phyloP scores from a whole-genome alignment of 2,113 vertebrate genomes.

The Monarcha castaneiventris region DNA sequence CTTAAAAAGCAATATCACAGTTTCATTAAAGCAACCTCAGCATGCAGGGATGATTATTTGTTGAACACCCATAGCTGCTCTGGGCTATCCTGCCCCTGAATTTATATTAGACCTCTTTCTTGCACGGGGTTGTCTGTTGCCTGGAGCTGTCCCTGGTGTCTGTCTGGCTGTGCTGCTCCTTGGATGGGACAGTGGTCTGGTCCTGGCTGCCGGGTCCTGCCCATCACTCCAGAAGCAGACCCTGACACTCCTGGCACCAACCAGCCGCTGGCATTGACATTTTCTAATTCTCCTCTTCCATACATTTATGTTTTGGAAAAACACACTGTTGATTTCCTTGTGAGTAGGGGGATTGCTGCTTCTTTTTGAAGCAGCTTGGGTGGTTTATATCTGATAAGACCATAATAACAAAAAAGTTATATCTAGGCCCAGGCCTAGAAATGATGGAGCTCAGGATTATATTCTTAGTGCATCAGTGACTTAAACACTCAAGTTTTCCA shows the following conservation, averaged over 20 bases:
- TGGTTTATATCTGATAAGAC: not conserved
- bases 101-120: not conserved
- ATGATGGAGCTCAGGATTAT: not conserved
- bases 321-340: fast-evolving
- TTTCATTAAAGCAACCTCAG: not conserved
- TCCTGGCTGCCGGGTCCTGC: not conserved
- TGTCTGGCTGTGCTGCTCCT: not conserved
- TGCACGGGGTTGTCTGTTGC: fast-evolving
- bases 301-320: not conserved
- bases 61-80: not conserved
- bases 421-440: not conserved
- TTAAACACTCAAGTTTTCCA: not conserved
- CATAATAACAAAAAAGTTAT: not conserved
- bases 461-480: not conserved
- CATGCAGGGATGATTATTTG: not conserved
- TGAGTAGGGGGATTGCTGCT: not conserved
- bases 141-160: not conserved
- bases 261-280: fast-evolving
- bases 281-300: not conserved
- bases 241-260: fast-evolving
- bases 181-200: not conserved
- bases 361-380: not conserved
- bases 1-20: not conserved
- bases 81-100: not conserved
- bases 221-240: fast-evolving